Evolutionary conservation across 2,888 invertebrate genomes (phyloP), one percentile per base, ranked within the genome.

Genomic region (Amphipyra berbera): DNA sequence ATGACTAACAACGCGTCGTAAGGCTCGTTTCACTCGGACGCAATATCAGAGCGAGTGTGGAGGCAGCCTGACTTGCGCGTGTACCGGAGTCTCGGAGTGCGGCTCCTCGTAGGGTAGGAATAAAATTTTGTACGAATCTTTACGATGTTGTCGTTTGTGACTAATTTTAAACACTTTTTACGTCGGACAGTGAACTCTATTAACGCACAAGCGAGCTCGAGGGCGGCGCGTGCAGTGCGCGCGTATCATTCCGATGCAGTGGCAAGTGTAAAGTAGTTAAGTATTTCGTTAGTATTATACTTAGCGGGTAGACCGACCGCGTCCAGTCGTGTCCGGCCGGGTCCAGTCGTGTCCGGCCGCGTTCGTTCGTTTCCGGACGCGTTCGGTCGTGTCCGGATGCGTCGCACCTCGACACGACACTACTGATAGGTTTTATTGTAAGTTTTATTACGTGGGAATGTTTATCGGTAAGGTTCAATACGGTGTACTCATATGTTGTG

Each of bases 91-190:
- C 41, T 14, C 7, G 13, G 37, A 21, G 21, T 21, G 21, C 48
- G 33, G 10, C 27, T 8, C 40, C 41, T 30, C 8, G 30, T 50
- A 45, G 45, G 30, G 13, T 42, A 13, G 37, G 14, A 42, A 33
- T 50, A 14, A 50, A 21, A 15, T 83, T 83, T 83, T 82, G 66
- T 84, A 84, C 67, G 68, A 76, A 60, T 67, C 62, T 84, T 82
- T 81, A 82, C 79, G 82, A 68, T 74, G 80, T 82, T 75, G 68
- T 79, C 61, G 65, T 67, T 70, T 71, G 71, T 63, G 67, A 71
- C 60, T 68, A 35, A 46, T 54, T 50, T 45, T 21, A 27, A 60
- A 49, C 67, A 60, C 38, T 54, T 62, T 21, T 49, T 21, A 27
- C 40, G 49, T 46, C 40, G 52, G 38, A 45, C 52, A 33, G 3